Conservation (phyloP, 2,797 vertebrate species). For the Cryptoblepharus egeriae region DNA sequence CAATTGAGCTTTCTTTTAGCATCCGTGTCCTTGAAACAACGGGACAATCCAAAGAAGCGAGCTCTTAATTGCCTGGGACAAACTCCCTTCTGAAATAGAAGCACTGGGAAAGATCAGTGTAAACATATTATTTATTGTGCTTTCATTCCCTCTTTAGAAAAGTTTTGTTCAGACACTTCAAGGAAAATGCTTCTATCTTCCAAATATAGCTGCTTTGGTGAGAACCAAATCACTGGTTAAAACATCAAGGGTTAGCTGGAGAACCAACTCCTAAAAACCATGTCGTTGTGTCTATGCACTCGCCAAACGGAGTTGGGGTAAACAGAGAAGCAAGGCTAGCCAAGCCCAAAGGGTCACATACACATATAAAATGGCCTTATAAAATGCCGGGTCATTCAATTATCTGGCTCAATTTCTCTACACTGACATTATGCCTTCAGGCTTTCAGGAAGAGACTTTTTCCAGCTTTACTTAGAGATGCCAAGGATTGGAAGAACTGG, state of each 20-base stretch:
- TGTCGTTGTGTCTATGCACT: slow-evolving; percentile 16
- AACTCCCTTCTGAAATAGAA: slow-evolving; percentile 43
- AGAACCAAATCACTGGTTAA: slow-evolving; percentile 52
- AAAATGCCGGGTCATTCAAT: no score
- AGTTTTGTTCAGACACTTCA: slow-evolving; percentile 32
- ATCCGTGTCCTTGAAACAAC: slow-evolving; percentile 16
- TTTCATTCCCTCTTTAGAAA: slow-evolving; percentile 27
- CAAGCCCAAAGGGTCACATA: no score
- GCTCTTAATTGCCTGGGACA: slow-evolving; percentile 15
- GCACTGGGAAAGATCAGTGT: slow-evolving; percentile 41
- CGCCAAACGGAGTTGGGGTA: not conserved
- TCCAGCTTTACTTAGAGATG: no score
- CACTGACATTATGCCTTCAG: no score
- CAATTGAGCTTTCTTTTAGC: slow-evolving; percentile 18
- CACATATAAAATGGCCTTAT: no score
- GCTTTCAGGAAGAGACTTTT: no score
- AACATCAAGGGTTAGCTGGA: slow-evolving; percentile 51
- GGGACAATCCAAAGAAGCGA: slow-evolving; percentile 15
- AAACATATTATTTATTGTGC: slow-evolving; percentile 22
- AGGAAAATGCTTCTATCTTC: slow-evolving; percentile 41
- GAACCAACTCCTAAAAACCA: slow-evolving; percentile 44
- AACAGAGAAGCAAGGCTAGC: not conserved
- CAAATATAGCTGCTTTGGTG: slow-evolving; percentile 36
- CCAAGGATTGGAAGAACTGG: no score
- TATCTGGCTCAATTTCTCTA: no score